Conservation (phyloP, 2,797 vertebrate genomes). For the Falco naumanni region DNA sequence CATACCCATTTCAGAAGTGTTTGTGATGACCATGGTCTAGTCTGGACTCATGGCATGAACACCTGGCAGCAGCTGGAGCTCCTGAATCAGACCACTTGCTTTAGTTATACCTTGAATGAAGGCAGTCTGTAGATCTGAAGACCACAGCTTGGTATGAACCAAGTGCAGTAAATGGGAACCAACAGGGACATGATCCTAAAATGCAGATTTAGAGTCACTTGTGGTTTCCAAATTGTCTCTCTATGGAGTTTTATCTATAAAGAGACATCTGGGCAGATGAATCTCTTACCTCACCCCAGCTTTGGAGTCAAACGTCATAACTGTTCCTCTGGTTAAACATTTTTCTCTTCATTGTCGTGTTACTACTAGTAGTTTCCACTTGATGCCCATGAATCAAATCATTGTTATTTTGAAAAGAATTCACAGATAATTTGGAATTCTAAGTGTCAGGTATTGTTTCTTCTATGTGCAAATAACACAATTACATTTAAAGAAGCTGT, state of each 20-base stretch:
- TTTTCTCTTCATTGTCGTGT: background rate
- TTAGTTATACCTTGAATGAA: background rate
- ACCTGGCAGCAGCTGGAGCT: background rate
- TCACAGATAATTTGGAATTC: background rate
- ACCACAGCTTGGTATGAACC: background rate
- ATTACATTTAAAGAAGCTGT: constrained; percentile 2
- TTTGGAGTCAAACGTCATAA: background rate
- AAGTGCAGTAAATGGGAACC: background rate
- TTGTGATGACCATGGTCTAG: background rate
- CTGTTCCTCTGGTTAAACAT: background rate
- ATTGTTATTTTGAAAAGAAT: constrained; percentile 9
- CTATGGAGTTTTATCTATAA: background rate
- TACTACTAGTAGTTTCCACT: constrained; percentile 20
- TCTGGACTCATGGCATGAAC: too few relatives aligned
- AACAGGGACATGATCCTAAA: background rate
- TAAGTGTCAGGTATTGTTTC: constrained; percentile 25
- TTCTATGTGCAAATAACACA: background rate
- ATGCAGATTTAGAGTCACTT: background rate
- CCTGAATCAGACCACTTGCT: background rate
- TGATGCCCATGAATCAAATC: background rate
- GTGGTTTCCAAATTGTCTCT: background rate
- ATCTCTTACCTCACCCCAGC: background rate
- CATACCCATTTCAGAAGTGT: background rate
- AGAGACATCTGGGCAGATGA: background rate
- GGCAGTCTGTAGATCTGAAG: background rate